Evolutionary conservation across 2,113 vertebrate genomes (phyloP).

Genomic region (Condylura cristata): DNA sequence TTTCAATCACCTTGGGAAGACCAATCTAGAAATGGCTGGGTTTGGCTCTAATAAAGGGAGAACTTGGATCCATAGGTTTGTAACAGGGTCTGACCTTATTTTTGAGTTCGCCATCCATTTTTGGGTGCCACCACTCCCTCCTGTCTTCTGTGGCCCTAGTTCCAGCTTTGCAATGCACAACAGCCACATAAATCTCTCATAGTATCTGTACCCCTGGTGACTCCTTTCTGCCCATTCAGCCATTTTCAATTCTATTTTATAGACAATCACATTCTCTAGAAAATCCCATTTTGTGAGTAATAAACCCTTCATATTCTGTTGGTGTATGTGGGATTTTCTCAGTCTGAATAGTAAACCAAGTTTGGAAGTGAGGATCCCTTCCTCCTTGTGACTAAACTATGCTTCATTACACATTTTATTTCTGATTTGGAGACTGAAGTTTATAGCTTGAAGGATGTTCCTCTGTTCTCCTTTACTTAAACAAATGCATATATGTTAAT

Average conservation of each 20-base stretch:
- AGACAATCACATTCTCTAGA: neutral
- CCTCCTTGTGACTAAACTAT: neutral
- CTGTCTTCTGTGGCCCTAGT: neutral
- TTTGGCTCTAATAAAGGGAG: neutral
- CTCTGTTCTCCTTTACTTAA: neutral
- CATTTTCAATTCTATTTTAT: neutral
- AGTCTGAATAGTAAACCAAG: neutral
- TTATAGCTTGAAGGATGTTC: neutral
- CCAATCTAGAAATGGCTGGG: neutral
- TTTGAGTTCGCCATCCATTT: neutral
- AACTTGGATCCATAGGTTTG: neutral
- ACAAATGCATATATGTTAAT: neutral
- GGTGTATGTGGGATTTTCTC: neutral
- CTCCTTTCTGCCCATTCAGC: neutral
- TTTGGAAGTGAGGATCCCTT: neutral
- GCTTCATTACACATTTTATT: neutral
- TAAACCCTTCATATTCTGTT: neutral
- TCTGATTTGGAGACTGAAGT: neutral
- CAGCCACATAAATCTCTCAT: neutral
- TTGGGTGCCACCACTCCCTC: fast-evolving
- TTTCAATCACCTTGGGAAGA: slow-evolving; percentile 26
- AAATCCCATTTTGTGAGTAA: neutral
- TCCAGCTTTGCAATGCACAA: neutral
- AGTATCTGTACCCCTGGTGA: fast-evolving
- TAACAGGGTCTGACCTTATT: neutral